phyloP scores from a whole-genome alignment of 2,113 vertebrate genomes.

The Corythoichthys haematopterus region DNA sequence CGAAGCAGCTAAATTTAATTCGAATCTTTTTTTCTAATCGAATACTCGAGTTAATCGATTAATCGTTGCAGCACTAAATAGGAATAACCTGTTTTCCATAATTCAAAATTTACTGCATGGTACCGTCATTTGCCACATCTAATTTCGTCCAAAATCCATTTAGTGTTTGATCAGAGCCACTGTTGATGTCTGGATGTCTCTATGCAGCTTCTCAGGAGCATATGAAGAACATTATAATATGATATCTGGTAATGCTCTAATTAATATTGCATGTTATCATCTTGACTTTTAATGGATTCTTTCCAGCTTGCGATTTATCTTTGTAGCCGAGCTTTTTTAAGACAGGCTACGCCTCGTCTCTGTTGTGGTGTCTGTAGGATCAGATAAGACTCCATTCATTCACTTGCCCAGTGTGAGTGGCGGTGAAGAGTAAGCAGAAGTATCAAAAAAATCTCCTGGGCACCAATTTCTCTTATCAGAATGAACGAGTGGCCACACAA shows the following conservation, averaged over 20 bases:
- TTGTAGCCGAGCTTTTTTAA: conserved; percentile 32
- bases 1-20: no score
- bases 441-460: conserved; percentile 27
- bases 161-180: conserved; percentile 10
- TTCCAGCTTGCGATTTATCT: conserved; percentile 43
- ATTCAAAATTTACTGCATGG: conserved; percentile 13
- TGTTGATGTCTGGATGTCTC: conserved; percentile 12
- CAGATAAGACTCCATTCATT: conserved; percentile 41
- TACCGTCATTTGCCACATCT: conserved; percentile 26
- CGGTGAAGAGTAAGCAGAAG: conserved; percentile 37
- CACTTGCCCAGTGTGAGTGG: conserved; percentile 41
- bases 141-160: conserved; percentile 23
- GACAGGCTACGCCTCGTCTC: conserved; percentile 39
- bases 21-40: no score
- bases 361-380: conserved; percentile 23
- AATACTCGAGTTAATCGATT: no score
- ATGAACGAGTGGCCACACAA: conserved; percentile 7
- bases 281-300: conserved; percentile 59
- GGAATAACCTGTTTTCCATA: conserved; percentile 6
- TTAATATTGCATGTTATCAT: conserved; percentile 62
- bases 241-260: conserved; percentile 60
- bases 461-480: conserved; percentile 32
- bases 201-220: conserved; percentile 19
- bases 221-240: conserved; percentile 43
- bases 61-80: not conserved